Base-by-base conservation (phyloP, 2,888 invertebrate species). In the Lycocerus yunnanus region DNA sequence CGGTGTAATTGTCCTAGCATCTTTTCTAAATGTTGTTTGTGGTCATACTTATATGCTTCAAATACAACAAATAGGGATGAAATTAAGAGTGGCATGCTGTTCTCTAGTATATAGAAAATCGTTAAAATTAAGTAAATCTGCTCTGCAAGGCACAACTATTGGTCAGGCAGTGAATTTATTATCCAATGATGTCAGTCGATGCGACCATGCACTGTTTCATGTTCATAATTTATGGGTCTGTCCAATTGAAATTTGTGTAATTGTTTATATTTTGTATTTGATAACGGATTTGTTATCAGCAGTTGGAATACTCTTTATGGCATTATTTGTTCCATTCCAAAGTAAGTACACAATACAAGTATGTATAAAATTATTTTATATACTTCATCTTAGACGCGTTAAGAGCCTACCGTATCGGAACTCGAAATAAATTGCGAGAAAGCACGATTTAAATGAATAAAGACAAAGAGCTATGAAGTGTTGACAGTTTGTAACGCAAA, bases 31-130 rank as follows among this genome's bases (percentile, higher is more conserved):
- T 82, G 92, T 96, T 18, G 89, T 96, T 80, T 88, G 94, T n/a
- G 92, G 94, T 78, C 98, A 99, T 88, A 96, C 97, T 0, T 97
- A 95, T 85, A 97, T 97, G 93, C 92, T 97, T 90, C 94, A 93
- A 11, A 92, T 94, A 13, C 88, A 94, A 68, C 94, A 95, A 83
- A 91, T 95, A 87, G 96, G 97, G 69, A 94, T 96, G 95, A 93
- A 94, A 87, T 90, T 96, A 85, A 89, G 96, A 11, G 91, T 97
- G 0, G 95, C 94, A 0, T 93, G 94, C 84, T 95, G 95, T 83
- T 93, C 95, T 0, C 88, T 97, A 16, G 92, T 97, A 77, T 97
- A 95, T 84, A 90, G 95, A 84, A 97, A 97, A 79, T 80, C 86
- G 5, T 76, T 87, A 21, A 83, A 83, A 66, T 77, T 88, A 58